Evolutionary conservation across 1,140 invertebrate species (phyloP), one percentile per base, ranked within the genome.

Genomic region (Chelonus insularis): DNA sequence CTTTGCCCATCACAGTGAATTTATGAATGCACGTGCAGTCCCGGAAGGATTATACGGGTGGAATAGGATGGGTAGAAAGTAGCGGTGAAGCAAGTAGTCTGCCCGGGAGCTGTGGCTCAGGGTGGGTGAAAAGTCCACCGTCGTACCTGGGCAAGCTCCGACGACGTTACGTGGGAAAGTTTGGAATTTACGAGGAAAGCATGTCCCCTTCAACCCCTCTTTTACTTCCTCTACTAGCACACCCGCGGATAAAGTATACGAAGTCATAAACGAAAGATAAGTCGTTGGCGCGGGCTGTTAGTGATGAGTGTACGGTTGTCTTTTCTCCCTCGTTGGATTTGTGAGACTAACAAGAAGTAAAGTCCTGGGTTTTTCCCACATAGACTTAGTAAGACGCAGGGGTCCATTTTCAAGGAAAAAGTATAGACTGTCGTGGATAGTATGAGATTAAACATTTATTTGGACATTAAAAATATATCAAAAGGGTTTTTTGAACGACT

Each of bases 201-300:
- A 76, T 73, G 73, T 69, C 68, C 61, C 60, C 55, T 57, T 51
- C 25, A 14, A 21, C 23, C 25, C 12, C 25, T 5, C 12, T 51
- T 34, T 51, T 51, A 51, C 25, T 34, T 51, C 9, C 25, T 16
- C 7, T 9, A 11, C 8, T 56, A 6, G 4, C 11, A 37, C 9
- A 14, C 12, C 21, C 39, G 36, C 18, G 54, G 21, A 69, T 68
- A 72, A 73, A 75, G 72, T 74, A 70, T 67, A 71, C 66, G 34
- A 60, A 72, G 70, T 76, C 71, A 76, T 76, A 76, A 76, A 72
- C 69, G 74, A 67, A 68, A 74, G 72, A 71, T 76, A 72, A 74
- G 68, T 68, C 60, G 51, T 36, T 6, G 36, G 23, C 37, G 37
- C 20, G 39, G 23, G 54, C 39, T 32, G 54, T 29, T 56, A 20